Conservation (phyloP, 2,797 vertebrate genomes). For the Glossophaga mutica region DNA sequence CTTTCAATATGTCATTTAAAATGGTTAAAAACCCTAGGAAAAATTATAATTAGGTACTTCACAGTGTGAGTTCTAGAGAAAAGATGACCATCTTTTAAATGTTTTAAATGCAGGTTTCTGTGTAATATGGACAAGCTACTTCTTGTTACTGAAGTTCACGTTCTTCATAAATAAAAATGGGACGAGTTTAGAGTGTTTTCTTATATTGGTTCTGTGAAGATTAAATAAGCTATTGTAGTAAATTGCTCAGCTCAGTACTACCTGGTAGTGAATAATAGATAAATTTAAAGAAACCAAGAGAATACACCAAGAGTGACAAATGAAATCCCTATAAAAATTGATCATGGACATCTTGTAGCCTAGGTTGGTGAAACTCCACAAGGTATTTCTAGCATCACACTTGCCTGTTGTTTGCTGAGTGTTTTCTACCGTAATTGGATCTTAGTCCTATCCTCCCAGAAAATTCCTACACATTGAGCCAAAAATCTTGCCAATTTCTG, state of each 20-base stretch:
- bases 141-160: background rate
- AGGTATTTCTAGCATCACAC: background rate
- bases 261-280: background rate
- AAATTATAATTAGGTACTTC: constrained; percentile 13
- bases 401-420: background rate
- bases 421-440: constrained; percentile 4
- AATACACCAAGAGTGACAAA: background rate
- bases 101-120: constrained; percentile 25
- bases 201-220: background rate
- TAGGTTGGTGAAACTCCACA: background rate
- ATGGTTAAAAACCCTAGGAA: constrained; percentile 16
- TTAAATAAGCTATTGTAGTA: background rate
- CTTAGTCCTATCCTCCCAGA: background rate
- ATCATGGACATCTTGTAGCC: background rate
- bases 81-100: background rate
- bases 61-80: background rate
- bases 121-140: background rate
- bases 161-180: background rate
- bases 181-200: background rate
- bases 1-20: constrained; percentile 30
- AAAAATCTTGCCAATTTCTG: background rate
- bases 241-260: background rate
- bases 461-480: background rate
- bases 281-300: background rate
- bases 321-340: background rate